Percentiles rank a stretch among this genome's conserved stretches.
Conservation (phyloP, 2,113 vertebrate species). For the Saimiri boliviensis region DNA sequence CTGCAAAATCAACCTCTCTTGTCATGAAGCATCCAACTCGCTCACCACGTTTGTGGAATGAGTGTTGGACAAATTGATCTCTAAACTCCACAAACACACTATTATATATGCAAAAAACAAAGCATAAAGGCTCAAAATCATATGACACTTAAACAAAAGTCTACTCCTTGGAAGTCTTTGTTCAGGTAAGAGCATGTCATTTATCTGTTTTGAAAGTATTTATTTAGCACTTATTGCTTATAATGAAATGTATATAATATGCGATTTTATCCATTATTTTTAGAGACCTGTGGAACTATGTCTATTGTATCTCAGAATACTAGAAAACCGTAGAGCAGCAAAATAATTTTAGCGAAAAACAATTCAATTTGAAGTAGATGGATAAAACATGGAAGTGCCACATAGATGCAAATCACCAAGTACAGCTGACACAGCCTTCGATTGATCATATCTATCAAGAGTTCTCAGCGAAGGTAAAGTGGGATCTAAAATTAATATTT, state of each 20-base stretch:
- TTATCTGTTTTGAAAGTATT: neutral
- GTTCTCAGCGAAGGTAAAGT: neutral
- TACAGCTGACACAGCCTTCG: neutral
- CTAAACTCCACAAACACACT: neutral
- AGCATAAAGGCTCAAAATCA: neutral
- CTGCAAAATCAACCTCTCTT: neutral
- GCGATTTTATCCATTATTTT: neutral
- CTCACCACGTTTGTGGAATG: neutral
- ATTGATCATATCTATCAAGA: neutral
- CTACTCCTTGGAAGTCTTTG: neutral
- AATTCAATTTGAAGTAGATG: neutral
- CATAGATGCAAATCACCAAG: neutral
- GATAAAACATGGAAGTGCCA: neutral
- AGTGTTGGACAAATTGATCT: neutral
- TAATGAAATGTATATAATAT: neutral
- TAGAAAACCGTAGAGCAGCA: neutral
- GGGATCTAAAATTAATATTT: neutral
- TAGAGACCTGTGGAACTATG: neutral
- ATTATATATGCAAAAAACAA: neutral
- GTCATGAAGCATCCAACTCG: neutral
- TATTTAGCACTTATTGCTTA: neutral
- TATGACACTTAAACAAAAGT: neutral
- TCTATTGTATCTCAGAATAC: neutral
- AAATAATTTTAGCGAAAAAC: neutral
- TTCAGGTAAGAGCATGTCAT: neutral